Evolutionary conservation across 2,888 invertebrate species (phyloP).

Genomic region (Scaptomyza parva): DNA sequence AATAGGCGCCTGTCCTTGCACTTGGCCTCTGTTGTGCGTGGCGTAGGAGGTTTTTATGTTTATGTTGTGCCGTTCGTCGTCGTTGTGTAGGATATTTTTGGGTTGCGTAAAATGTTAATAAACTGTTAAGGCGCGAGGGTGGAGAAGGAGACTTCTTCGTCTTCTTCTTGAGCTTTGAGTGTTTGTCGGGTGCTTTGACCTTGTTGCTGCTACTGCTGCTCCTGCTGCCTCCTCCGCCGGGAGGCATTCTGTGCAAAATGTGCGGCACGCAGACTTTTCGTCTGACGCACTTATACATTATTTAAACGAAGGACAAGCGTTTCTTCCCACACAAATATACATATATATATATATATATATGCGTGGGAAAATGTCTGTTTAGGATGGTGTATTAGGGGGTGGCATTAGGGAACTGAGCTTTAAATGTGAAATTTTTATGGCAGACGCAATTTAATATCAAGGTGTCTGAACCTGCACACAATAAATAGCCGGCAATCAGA

Average conservation of each 20-base stretch:
- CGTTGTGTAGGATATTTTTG: conserved; percentile 49
- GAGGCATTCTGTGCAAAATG: conserved; percentile 74
- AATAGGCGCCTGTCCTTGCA: conserved; percentile 68
- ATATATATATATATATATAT: conserved; percentile 34
- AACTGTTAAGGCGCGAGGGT: conserved; percentile 55
- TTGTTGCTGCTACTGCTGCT: conserved; percentile 48
- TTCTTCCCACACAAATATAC: background rate
- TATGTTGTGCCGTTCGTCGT: conserved; percentile 38
- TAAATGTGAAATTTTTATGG: conserved; percentile 72
- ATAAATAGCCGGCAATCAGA: conserved; percentile 59
- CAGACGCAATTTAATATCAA: conserved; percentile 77
- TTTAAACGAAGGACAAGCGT: conserved; percentile 69
- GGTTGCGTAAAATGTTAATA: conserved; percentile 77
- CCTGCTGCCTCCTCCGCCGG: conserved; percentile 52
- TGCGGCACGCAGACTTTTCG: conserved; percentile 70
- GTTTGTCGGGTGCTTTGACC: conserved; percentile 79
- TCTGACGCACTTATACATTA: conserved; percentile 73
- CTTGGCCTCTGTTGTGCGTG: conserved; percentile 76
- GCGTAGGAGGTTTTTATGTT: conserved; percentile 68
- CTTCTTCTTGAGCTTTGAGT: conserved; percentile 25
- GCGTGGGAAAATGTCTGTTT: conserved; percentile 65
- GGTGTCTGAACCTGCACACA: conserved; percentile 70
- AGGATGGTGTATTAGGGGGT: conserved; percentile 16
- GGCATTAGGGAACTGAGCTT: conserved; percentile 59
- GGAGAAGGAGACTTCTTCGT: background rate